A percentile compares a stretch with the other conserved stretches of the same genome.
These are phyloP conservation scores for Lucilia cuprina DNA, from an alignment of 1,140 invertebrate species.

Conservation along the genomic window DNA sequence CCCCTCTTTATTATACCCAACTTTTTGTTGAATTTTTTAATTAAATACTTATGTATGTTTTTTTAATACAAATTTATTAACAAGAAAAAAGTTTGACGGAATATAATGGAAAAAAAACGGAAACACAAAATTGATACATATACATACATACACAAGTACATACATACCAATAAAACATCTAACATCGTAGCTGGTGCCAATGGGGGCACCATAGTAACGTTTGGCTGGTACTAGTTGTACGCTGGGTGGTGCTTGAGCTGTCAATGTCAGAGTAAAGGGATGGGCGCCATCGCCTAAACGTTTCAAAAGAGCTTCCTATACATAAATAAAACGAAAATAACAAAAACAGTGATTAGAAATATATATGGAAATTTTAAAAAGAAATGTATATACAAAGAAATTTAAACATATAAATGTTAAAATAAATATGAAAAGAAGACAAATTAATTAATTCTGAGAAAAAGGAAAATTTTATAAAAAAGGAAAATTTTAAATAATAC, in stretches of 20 bases:
- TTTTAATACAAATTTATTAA: too few species aligned
- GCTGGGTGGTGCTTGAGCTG: conserved; percentile 81
- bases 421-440: not conserved
- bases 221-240: conserved; percentile 89
- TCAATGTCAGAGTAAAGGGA: conserved; percentile 81
- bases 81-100: too few species aligned
- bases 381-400: too few species aligned
- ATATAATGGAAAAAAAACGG: too few species aligned
- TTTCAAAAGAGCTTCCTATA: conserved; percentile 81
- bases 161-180: conserved; percentile 60
- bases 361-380: not conserved
- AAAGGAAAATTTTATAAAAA: not conserved
- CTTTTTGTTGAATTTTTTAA: too few species aligned
- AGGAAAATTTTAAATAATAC: too few species aligned
- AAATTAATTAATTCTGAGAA: not conserved
- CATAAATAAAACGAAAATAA: not conserved
- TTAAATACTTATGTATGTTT: too few species aligned
- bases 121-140: not conserved
- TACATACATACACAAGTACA: not conserved
- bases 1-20: too few species aligned
- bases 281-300: conserved; percentile 79
- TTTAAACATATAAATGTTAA: not conserved
- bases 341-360: not conserved
- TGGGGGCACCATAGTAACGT: conserved; percentile 87
- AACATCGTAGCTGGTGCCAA: conserved; percentile 84